These are phyloP conservation scores for Campodea augens DNA, from an alignment of 1,140 invertebrate genomes.

Conservation along the genomic window DNA sequence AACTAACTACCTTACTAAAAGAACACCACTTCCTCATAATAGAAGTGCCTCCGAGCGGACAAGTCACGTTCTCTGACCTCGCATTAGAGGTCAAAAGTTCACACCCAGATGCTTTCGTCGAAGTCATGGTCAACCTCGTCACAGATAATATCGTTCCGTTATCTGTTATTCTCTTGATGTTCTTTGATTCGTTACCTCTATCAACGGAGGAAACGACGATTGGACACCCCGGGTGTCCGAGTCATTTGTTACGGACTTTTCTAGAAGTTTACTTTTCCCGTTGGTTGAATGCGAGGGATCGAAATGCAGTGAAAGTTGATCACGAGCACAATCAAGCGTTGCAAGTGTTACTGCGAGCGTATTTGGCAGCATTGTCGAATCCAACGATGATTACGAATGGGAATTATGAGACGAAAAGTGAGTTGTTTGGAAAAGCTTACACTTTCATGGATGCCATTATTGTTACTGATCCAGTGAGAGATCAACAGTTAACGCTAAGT, in stretches of 20 bases:
- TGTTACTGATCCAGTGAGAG: no score
- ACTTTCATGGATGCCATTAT: no score
- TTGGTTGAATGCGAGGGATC: no score
- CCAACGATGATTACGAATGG: background rate
- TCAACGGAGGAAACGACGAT: background rate
- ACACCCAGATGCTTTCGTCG: background rate
- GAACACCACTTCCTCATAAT: slow-evolving; percentile 29
- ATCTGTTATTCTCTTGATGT: background rate
- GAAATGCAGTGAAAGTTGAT: background rate
- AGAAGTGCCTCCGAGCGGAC: slow-evolving; percentile 6
- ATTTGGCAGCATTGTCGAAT: background rate
- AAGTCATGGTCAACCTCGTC: background rate
- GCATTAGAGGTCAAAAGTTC: background rate
- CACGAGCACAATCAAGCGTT: background rate
- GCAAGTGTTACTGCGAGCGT: background rate
- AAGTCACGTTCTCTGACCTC: slow-evolving; percentile 2
- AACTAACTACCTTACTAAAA: slow-evolving; percentile 22
- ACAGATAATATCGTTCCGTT: background rate
- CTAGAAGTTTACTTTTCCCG: background rate
- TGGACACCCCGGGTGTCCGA: background rate
- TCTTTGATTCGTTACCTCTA: background rate
- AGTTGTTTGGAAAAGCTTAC: background rate
- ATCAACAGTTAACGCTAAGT: no score
- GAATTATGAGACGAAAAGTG: background rate
- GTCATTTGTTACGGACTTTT: background rate